Percentiles rank a stretch among this genome's conserved stretches.
Evolutionary conservation across 2,888 invertebrate species (phyloP).

Genomic region (Torymus auratus): DNA sequence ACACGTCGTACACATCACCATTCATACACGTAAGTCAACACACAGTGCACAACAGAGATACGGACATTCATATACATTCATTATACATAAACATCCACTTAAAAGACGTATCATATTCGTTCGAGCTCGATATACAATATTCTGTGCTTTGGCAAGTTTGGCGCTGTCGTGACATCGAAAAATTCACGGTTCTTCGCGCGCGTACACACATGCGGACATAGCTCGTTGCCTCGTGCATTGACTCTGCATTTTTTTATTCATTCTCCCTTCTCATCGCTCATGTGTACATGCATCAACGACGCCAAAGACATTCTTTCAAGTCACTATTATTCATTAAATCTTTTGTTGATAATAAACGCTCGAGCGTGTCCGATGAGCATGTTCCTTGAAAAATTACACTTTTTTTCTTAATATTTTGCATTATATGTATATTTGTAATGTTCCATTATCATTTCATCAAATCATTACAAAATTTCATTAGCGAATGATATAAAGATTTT

Average conservation of each 20-base stretch:
- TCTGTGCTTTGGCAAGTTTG: conserved; percentile 76
- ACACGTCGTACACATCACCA: conserved; percentile 18
- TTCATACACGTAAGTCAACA: conserved; percentile 12
- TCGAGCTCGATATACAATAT: conserved; percentile 60
- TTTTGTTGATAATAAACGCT: background rate
- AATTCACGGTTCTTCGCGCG: conserved; percentile 60
- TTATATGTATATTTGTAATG: too few species aligned
- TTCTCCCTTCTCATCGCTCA: conserved; percentile 35
- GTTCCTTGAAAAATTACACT: too few species aligned
- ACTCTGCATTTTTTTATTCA: conserved; percentile 60
- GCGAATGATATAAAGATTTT: too few species aligned
- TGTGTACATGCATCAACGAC: conserved; percentile 43
- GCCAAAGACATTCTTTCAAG: conserved; percentile 22
- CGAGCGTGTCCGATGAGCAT: too few species aligned
- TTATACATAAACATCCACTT: background rate
- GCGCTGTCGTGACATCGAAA: conserved; percentile 73
- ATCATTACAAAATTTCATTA: too few species aligned
- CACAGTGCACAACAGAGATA: background rate
- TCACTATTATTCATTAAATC: conserved; percentile 22
- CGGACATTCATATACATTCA: background rate
- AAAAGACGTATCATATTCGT: conserved; percentile 13
- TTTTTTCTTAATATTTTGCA: too few species aligned
- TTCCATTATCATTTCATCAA: too few species aligned
- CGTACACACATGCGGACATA: conserved; percentile 41
- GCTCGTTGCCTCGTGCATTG: conserved; percentile 54